Evolutionary conservation across 1,140 invertebrate species (phyloP).

Genomic region (Drosophila melanica): DNA sequence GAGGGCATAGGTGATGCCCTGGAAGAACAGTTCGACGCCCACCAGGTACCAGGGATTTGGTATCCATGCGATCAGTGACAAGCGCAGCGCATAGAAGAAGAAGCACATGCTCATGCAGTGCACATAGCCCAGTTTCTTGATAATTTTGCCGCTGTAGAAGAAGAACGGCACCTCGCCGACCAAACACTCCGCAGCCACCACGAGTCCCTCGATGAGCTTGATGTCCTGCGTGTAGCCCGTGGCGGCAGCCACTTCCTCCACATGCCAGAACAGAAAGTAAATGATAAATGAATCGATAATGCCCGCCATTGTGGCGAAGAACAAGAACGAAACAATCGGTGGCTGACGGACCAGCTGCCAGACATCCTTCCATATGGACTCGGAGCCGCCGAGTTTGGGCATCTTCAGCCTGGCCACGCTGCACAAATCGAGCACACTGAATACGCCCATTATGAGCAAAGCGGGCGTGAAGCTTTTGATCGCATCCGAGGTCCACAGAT

Average conservation of each 20-base stretch:
- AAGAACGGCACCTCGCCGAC: slow-evolving; percentile 91
- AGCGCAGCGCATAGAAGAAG: slow-evolving; percentile 87
- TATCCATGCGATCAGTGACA: slow-evolving; percentile 88
- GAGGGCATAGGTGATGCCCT: slow-evolving; percentile 91
- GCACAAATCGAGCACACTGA: slow-evolving; percentile 87
- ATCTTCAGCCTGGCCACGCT: slow-evolving; percentile 87
- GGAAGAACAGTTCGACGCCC: slow-evolving; percentile 89
- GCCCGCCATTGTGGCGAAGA: slow-evolving; percentile 89
- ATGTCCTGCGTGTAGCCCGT: slow-evolving; percentile 87
- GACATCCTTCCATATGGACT: slow-evolving; percentile 87
- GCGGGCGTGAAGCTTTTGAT: slow-evolving; percentile 89
- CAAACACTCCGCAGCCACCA: slow-evolving; percentile 89
- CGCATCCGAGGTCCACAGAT: slow-evolving; percentile 85
- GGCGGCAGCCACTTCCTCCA: slow-evolving; percentile 88
- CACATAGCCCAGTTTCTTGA: slow-evolving; percentile 88
- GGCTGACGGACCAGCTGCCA: slow-evolving; percentile 86
- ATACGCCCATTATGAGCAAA: slow-evolving; percentile 87
- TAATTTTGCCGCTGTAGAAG: slow-evolving; percentile 88
- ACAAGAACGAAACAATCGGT: slow-evolving; percentile 87
- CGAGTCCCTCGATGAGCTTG: slow-evolving; percentile 90
- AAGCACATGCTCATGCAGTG: slow-evolving; percentile 90
- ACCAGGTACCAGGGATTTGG: slow-evolving; percentile 90
- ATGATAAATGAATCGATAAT: slow-evolving; percentile 91
- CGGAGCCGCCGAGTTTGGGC: slow-evolving; percentile 87
- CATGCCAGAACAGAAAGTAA: slow-evolving; percentile 91